Evolutionary conservation across 2,797 vertebrate genomes (phyloP), one percentile per base, ranked within the genome.

Genomic region (Clarias platycephalus): DNA sequence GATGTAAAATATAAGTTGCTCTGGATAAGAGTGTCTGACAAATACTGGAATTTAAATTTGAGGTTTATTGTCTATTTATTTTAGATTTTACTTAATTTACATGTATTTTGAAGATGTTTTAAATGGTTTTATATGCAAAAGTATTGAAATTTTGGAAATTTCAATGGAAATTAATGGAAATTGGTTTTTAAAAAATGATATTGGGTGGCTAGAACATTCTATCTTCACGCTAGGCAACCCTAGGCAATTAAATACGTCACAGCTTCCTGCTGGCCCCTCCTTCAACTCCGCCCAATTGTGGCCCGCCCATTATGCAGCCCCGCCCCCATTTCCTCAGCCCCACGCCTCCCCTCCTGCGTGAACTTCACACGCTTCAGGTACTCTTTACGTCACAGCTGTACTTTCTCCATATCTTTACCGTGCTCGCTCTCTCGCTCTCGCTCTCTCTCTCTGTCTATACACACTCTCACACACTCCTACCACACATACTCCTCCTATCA

Each of bases 311-410:
- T 49, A 12, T 0, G 10, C 12, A 3, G 37, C n/a, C 44, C 44
- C 71, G 13, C 71, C 75, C 28, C 34, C 16, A 20, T 34, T 79
- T 2, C 0, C 24, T 62, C 49, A 44, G 26, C 80, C 58, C 78
- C 71, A 67, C 66, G 77, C 76, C 37, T 81, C 71, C 37, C 10
- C 10, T 49, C 44, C 44, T 49, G 66, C 34, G 34, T 72, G 53
- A 60, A 80, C 60, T 86, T 74, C 62, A 64, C 60, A 6, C 74
- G 81, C 62, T 81, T 53, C 81, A 80, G 75, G 82, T 81, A 81
- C 79, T 81, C 67, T 81, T 62, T 88, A 49, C 85, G 80, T 84
- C 83, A 86, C 81, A 85, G 85, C 87, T 86, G 85, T 81, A 78
- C 85, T 78, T 78, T 72, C 83, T 83, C 76, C 81, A 80, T 80